phyloP scores from a whole-genome alignment of 2,113 vertebrate species.

The Hystrix brachyura region DNA sequence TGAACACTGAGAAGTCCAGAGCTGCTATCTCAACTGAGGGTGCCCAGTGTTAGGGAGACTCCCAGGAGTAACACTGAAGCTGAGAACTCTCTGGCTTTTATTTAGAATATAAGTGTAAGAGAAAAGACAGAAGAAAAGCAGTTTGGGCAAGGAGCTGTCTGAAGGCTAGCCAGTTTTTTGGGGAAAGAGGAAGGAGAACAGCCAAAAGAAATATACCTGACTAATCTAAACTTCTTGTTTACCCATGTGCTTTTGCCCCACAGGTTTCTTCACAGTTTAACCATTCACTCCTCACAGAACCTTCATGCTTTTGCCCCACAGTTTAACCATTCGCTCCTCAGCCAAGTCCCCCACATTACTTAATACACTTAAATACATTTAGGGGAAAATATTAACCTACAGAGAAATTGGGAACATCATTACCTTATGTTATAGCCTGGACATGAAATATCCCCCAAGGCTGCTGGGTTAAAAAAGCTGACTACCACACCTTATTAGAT shows the following conservation, averaged over 20 bases:
- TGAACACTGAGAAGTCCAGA: neutral
- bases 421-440: neutral
- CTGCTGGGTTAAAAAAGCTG: neutral
- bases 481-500: neutral
- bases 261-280: neutral
- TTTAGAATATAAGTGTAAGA: neutral
- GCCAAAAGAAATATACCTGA: neutral
- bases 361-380: neutral
- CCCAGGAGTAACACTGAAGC: neutral
- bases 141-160: neutral
- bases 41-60: neutral
- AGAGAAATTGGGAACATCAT: neutral
- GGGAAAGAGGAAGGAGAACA: neutral
- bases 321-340: neutral
- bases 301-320: neutral
- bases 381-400: neutral
- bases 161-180: neutral
- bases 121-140: neutral
- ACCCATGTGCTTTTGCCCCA: neutral
- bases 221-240: neutral
- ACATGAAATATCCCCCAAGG: neutral
- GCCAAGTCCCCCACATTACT: neutral
- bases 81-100: neutral
- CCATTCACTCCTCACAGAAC: neutral
- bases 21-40: neutral